Evolutionary conservation across 2,888 invertebrate genomes (phyloP).

Genomic region (Synanthedon andrenaeformis): DNA sequence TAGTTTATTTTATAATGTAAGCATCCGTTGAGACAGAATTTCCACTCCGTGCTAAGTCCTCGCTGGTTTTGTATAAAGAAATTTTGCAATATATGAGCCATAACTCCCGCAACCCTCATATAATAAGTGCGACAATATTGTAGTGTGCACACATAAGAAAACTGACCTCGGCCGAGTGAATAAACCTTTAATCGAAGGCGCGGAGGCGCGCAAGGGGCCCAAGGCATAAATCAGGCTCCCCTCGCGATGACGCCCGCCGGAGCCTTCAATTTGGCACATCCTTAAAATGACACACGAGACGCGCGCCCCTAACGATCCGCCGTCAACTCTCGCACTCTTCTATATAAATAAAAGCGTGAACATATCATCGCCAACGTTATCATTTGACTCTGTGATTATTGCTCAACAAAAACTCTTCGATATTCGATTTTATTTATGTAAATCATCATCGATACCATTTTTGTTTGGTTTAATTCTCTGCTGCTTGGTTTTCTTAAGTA

Average conservation of each 20-base stretch:
- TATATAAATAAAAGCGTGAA: constrained; percentile 33
- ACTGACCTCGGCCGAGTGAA: constrained; percentile 65
- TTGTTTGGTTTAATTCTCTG: too few species aligned
- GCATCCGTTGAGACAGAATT: too few species aligned
- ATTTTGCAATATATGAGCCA: too few species aligned
- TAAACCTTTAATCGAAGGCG: constrained; percentile 51
- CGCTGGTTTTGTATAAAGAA: too few species aligned
- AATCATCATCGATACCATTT: too few species aligned
- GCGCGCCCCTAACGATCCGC: constrained; percentile 56
- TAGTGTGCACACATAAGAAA: constrained; percentile 40
- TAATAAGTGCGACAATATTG: constrained; percentile 39
- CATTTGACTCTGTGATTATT: not conserved
- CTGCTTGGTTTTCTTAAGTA: too few species aligned
- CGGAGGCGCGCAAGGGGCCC: constrained; percentile 33
- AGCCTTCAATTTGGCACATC: constrained; percentile 71
- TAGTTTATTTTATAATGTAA: too few species aligned
- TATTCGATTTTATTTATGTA: too few species aligned
- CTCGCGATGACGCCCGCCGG: constrained; percentile 58
- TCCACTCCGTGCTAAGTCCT: too few species aligned
- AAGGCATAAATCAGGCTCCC: constrained; percentile 64
- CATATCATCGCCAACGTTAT: constrained; percentile 16
- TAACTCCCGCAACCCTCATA: constrained; percentile 5
- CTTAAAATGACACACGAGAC: constrained; percentile 71
- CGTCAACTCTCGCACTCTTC: constrained; percentile 19
- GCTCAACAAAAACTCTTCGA: not conserved